Base-by-base conservation (phyloP, 2,888 invertebrate genomes). In the Caenorhabditis wallacei region DNA sequence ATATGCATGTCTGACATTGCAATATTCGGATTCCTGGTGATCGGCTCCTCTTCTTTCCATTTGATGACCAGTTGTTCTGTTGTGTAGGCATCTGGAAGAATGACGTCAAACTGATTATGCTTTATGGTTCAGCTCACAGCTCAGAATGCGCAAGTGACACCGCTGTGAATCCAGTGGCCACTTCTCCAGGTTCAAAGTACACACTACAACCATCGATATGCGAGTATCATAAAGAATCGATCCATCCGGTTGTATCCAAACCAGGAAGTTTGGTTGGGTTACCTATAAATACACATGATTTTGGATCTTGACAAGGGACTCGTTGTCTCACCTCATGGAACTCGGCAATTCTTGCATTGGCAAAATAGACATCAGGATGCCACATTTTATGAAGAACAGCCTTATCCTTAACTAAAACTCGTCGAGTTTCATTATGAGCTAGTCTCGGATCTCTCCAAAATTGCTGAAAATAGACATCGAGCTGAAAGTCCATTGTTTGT, bases 381-480 rank as follows among this genome's bases (percentile, higher is more conserved):
- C 91, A 92, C 80, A 92, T 89, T 59, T 85, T 81, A 80, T 88
- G 87, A 20, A 90, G 80, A 16, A 89, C 82, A 13, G 74, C 81
- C 66, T 89, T 85, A 54, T 88, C 88, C 43, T 87, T 84, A n/a
- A 88, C 83, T 1, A 88, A 75, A n/a, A 88, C 87, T 30, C 87
- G 72, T 61, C 88, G 78, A n/a, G 87, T 80, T 51, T 88, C 88
- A 74, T 90, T 91, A 82, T 92, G 92, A 11, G 87, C 84, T 51
- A 92, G 82, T 30, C 92, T 78, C 0, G 88, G 86, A 80, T 92
- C 92, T 22, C 86, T 76, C 92, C 92, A 92, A 51, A 86, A 86
- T 56, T 91, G 88, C 85, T 91, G 91, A 76, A 92, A 91, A 83
- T 92, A 92, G 26, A 91, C 88, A 75, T 92, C 92, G n/a, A 91